Conservation (phyloP, 2,797 vertebrate genomes). For the Myripristis murdjan region DNA sequence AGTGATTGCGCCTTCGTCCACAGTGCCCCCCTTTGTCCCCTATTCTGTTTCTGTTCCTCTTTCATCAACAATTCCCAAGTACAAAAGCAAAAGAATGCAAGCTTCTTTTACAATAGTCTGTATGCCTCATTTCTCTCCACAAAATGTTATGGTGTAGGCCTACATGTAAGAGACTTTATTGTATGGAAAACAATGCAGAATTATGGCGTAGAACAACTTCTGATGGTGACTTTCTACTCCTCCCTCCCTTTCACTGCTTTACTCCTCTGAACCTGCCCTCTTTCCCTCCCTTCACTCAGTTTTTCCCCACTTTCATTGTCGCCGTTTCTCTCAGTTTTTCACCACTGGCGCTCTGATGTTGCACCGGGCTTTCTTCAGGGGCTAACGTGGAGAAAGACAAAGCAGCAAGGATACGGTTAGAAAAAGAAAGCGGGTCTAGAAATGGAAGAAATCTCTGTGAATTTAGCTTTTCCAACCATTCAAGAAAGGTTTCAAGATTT, state of each 20-base stretch:
- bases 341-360: slow-evolving; percentile 42
- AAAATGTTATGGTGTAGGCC: slow-evolving; percentile 57
- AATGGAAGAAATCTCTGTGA: too few species aligned
- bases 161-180: slow-evolving; percentile 71
- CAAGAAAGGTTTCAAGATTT: background rate
- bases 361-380: slow-evolving; percentile 41
- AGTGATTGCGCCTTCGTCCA: slow-evolving; percentile 93
- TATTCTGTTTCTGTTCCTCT: slow-evolving; percentile 87
- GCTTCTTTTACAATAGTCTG: slow-evolving; percentile 83
- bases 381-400: background rate
- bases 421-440: background rate
- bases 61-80: slow-evolving; percentile 90
- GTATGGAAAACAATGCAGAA: slow-evolving; percentile 72
- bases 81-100: slow-evolving; percentile 93
- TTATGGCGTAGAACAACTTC: slow-evolving; percentile 66
- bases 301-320: slow-evolving; percentile 45
- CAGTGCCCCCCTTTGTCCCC: slow-evolving; percentile 90
- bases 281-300: slow-evolving; percentile 51
- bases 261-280: slow-evolving; percentile 67
- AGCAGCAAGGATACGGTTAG: background rate
- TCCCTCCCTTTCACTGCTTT: slow-evolving; percentile 71
- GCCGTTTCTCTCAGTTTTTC: slow-evolving; percentile 21
- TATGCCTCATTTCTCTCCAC: slow-evolving; percentile 78
- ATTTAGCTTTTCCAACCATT: background rate
- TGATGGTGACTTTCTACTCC: slow-evolving; percentile 66